Percentiles rank a stretch among this genome's conserved stretches.
Evolutionary conservation across 2,113 vertebrate species (phyloP).

Genomic region (Sitta europaea): DNA sequence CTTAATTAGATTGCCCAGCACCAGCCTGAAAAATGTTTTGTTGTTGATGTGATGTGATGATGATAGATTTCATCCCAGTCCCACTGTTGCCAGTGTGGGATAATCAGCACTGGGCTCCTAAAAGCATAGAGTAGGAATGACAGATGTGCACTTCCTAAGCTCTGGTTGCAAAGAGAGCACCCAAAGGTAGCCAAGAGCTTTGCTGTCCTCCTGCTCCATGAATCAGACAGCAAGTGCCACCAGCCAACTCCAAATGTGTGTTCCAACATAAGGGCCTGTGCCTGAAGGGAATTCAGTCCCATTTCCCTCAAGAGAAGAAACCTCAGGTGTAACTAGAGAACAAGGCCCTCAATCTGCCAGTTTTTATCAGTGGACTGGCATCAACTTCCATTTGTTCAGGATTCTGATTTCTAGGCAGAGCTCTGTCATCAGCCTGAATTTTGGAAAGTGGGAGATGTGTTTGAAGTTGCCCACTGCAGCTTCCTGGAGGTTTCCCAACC

Average conservation of each 20-base stretch:
- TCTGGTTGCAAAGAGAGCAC: not conserved
- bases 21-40: not conserved
- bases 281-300: not conserved
- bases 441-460: not conserved
- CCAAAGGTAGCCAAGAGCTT: not conserved
- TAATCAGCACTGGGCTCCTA: not conserved
- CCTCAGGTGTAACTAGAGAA: not conserved
- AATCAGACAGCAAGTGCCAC: not conserved
- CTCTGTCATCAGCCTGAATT: not conserved
- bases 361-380: not conserved
- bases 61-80: not conserved
- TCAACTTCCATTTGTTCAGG: not conserved
- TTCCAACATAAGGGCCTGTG: not conserved
- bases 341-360: not conserved
- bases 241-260: fast-evolving
- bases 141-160: not conserved
- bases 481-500: constrained; percentile 56
- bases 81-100: not conserved
- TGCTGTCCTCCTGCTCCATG: fast-evolving
- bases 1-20: not conserved
- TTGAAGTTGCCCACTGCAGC: not conserved
- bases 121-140: not conserved
- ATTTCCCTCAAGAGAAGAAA: not conserved
- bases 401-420: not conserved
- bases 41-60: not conserved